Percentiles rank a stretch among this genome's conserved stretches.
These are phyloP conservation scores for Lepidocyrtoides sp. DNA, from an alignment of 2,888 invertebrate genomes.

Conservation along the genomic window DNA sequence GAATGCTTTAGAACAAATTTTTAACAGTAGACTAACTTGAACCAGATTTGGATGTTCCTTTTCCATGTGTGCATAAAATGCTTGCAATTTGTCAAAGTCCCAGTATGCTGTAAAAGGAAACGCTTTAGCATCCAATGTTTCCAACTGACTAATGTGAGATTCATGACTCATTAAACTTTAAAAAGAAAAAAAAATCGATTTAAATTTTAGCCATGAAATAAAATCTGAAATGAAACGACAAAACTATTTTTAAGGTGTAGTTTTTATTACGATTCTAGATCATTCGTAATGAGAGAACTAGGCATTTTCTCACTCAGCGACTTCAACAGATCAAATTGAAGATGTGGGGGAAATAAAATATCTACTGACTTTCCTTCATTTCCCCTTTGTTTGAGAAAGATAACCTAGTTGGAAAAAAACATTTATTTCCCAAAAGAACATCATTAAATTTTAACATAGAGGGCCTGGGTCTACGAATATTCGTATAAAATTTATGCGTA, in stretches of 20 bases:
- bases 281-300: background rate
- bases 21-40: no score
- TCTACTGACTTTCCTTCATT: background rate
- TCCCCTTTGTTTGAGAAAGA: slow-evolving; percentile 28
- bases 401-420: no score
- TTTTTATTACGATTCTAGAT: slow-evolving; percentile 46
- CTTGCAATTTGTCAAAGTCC: background rate
- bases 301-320: slow-evolving; percentile 1
- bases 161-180: slow-evolving; percentile 47
- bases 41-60: background rate
- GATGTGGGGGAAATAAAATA: slow-evolving; percentile 44
- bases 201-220: background rate
- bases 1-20: no score
- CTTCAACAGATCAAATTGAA: slow-evolving; percentile 28
- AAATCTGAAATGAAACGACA: no score
- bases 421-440: background rate
- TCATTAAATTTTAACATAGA: background rate
- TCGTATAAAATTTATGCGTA: background rate
- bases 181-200: background rate
- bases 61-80: background rate
- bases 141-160: background rate
- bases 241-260: no score
- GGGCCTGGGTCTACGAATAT: background rate
- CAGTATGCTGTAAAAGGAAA: slow-evolving; percentile 15
- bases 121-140: background rate